Evolutionary conservation across 1,140 invertebrate genomes (phyloP), one percentile per base, ranked within the genome.

Genomic region (Trinorchestia longiramus): DNA sequence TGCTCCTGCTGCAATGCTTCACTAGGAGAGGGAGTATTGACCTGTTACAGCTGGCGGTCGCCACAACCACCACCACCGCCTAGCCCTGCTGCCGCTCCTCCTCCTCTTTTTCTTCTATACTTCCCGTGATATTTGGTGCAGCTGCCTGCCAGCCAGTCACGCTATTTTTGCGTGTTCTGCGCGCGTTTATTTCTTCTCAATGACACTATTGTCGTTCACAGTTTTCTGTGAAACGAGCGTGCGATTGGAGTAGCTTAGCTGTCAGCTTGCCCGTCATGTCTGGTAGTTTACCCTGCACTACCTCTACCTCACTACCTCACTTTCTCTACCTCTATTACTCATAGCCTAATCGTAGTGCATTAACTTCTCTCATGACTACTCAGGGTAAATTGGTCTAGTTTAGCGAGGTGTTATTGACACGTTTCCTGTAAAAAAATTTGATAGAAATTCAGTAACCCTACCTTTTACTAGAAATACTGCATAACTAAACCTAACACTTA

Each of bases 1-100:
- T 45, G 92, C 92, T 19, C 43, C 92, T 94, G 92, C 92, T 94
- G 92, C 92, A 94, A 94, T 94, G 92, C 92, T 94, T 94, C 92
- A 94, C 92, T 90, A 90, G 88, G 43, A 90, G 92, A 47, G 92
- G 44, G 92, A 94, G 92, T 94, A 94, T 94, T 94, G 92, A 94
- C 92, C 92, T 94, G 92, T 94, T 94, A 43, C 92, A 94, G 92
- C 92, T 45, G 92, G 44, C 92, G 44, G 44, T 44, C 88, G 88
- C 88, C 41, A 43, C 88, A 91, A 43, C 88, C 41, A 91, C 47
- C 47, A 43, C 92, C 47, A 53, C 92, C 92, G 92, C 92, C 44
- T 94, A 42, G 41, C 88, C 11, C 90, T 92, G 44, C 44, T 28
- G 92, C 43, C 92, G 92, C 92, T 19, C 43, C 92, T 47, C 6